Conservation (phyloP, 1,140 invertebrate genomes). For the Neomicropteryx cornuta region DNA sequence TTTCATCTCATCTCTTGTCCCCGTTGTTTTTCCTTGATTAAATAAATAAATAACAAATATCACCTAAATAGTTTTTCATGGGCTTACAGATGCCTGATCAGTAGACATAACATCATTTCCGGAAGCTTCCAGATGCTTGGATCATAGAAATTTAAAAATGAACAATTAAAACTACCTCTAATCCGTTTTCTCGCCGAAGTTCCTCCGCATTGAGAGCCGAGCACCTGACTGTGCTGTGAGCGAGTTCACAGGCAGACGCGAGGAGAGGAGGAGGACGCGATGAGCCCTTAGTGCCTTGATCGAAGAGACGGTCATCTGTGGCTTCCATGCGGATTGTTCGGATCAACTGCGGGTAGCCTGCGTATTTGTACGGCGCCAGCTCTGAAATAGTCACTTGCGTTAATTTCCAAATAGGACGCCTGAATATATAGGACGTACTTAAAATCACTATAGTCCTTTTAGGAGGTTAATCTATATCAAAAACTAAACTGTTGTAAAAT, state of each 20-base stretch:
- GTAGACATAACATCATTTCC: too few relatives aligned
- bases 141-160: too few relatives aligned
- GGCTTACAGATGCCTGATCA: too few relatives aligned
- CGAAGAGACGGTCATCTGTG: slow-evolving; percentile 83
- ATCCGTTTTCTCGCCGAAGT: slow-evolving; percentile 82
- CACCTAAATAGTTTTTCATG: too few relatives aligned
- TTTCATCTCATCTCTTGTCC: too few relatives aligned
- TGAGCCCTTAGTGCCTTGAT: slow-evolving; percentile 9
- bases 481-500: too few relatives aligned
- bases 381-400: slow-evolving; percentile 52
- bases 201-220: slow-evolving; percentile 97
- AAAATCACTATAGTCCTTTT: too few relatives aligned
- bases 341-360: slow-evolving; percentile 95
- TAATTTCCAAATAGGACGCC: background rate
- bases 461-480: too few relatives aligned
- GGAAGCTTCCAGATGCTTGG: too few relatives aligned
- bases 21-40: too few relatives aligned
- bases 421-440: too few relatives aligned
- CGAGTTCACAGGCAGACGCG: slow-evolving; percentile 85
- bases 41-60: too few relatives aligned
- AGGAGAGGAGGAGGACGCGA: slow-evolving; percentile 78
- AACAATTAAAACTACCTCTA: slow-evolving; percentile 59
- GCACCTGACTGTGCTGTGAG: slow-evolving; percentile 93
- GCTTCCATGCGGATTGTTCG: slow-evolving; percentile 93
- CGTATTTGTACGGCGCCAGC: slow-evolving; percentile 94